A percentile compares a stretch with the other conserved stretches of the same genome.
These are phyloP conservation scores for Oligia fasciuncula DNA, from an alignment of 2,888 invertebrate species.

Conservation along the genomic window DNA sequence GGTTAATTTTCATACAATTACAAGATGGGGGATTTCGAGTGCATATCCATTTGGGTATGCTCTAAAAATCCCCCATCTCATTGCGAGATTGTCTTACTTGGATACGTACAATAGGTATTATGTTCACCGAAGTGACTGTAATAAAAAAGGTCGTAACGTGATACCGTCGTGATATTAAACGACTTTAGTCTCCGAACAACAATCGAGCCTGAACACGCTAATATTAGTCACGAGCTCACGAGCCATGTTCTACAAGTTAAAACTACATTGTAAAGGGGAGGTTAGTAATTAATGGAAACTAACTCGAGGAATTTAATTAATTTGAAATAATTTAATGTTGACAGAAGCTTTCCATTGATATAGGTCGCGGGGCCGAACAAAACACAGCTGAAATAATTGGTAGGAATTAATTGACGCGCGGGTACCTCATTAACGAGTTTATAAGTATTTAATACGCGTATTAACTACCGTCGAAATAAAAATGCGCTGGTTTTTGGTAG, in stretches of 20 bases:
- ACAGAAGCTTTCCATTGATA: slow-evolving; percentile 66
- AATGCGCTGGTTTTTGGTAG: too few species aligned
- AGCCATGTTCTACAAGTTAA: slow-evolving; percentile 30
- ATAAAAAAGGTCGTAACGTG: slow-evolving; percentile 1
- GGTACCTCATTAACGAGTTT: slow-evolving; percentile 53
- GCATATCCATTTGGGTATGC: neutral
- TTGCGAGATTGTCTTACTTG: neutral
- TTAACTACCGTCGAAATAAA: too few species aligned
- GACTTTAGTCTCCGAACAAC: slow-evolving; percentile 3
- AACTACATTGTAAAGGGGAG: slow-evolving; percentile 32
- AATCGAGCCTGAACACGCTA: neutral
- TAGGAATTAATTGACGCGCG: slow-evolving; percentile 59
- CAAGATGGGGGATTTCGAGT: too few species aligned
- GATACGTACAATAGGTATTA: neutral
- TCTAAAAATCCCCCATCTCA: neutral
- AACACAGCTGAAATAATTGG: slow-evolving; percentile 66
- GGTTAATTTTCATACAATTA: neutral
- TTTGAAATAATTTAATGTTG: slow-evolving; percentile 72
- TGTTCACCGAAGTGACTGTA: neutral
- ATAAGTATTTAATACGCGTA: slow-evolving; percentile 12
- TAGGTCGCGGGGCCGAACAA: slow-evolving; percentile 57
- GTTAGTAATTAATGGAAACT: slow-evolving; percentile 65
- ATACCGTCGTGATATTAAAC: neutral
- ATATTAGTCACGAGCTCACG: slow-evolving; percentile 14
- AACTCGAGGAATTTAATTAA: slow-evolving; percentile 71